Percentiles rank a stretch among this genome's conserved stretches.
These are phyloP conservation scores for Hedychridium roseum DNA, from an alignment of 2,888 invertebrate genomes.

Conservation along the genomic window DNA sequence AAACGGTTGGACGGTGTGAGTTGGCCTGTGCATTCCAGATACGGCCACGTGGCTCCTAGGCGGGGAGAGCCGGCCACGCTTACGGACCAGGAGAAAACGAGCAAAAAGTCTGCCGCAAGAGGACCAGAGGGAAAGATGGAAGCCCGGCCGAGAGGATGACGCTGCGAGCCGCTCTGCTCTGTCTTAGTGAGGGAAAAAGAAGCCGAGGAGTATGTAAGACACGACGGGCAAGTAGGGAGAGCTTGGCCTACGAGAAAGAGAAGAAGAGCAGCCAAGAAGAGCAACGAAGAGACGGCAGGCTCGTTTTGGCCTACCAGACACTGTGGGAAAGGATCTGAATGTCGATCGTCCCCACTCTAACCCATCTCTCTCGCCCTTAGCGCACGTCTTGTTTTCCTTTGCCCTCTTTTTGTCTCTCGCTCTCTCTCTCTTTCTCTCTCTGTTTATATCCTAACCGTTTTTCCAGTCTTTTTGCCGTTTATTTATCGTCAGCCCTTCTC, in stretches of 20 bases:
- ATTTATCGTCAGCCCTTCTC: too few species aligned
- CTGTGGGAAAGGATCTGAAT: slow-evolving; percentile 55
- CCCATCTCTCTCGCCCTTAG: slow-evolving; percentile 10
- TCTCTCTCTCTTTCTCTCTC: background rate
- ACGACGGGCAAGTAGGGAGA: slow-evolving; percentile 12
- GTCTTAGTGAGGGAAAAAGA: background rate
- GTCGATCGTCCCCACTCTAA: slow-evolving; percentile 20
- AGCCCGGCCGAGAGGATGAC: too few species aligned
- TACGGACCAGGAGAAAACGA: slow-evolving; percentile 25
- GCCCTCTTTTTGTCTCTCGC: slow-evolving; percentile 1
- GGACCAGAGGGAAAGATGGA: slow-evolving; percentile 2
- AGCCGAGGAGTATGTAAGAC: too few species aligned
- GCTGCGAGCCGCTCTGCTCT: too few species aligned
- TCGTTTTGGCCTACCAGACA: slow-evolving; percentile 53
- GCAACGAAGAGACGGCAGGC: slow-evolving; percentile 23
- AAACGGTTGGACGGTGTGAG: slow-evolving; percentile 21
- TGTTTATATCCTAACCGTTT: too few species aligned
- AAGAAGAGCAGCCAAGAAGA: slow-evolving; percentile 17
- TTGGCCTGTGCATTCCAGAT: slow-evolving; percentile 40
- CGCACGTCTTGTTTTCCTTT: slow-evolving; percentile 18
- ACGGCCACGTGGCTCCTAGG: slow-evolving; percentile 33
- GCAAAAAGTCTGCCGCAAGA: slow-evolving; percentile 22
- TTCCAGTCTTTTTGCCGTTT: too few species aligned
- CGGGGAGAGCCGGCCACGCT: slow-evolving; percentile 41
- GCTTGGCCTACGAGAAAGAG: slow-evolving; percentile 10